Evolutionary conservation across 2,888 invertebrate species (phyloP), one percentile per base, ranked within the genome.

Genomic region (Meloe dianella): DNA sequence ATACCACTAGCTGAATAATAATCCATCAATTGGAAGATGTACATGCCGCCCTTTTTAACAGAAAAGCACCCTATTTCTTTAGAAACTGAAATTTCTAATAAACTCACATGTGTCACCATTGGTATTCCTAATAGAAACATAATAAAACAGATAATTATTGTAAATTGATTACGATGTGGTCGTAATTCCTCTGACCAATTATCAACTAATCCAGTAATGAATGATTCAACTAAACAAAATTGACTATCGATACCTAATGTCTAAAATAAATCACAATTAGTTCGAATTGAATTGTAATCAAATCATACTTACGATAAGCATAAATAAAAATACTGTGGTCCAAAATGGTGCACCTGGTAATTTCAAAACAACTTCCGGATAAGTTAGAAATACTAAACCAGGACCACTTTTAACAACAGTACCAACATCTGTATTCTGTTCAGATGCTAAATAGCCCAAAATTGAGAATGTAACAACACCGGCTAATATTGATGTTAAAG

Each of bases 11-110:
- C 88, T 4, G 87, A 87, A 74, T 88, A 88, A 75, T 86, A 87
- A 82, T 96, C 96, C 87, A 97, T 92, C 73, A 97, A 82, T 86
- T 95, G 95, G 82, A 96, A 95, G 80, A 93, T 91, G 81, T 93
- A 96, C 83, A 96, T 95, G 73, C 96, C 96, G 73, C 95, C 94
- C 91, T 92, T 80, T 8, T 83, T 82, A 68, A 65, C 66, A 61
- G 64, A 56, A 68, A 65, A 56, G 61, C 61, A 57, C 32, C 17
- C 58, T n/a, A n/a, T n/a, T n/a, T n/a, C n/a, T n/a, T n/a, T n/a
- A 61, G 69, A 67, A 56, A 59, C 64, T 65, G 63, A 51, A 77
- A 35, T n/a, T 32, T 6, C 7, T 10, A 17, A 20, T n/a, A 14
- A 29, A 27, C 20, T 82, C 82, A 92, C 92, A 85, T 95, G 92